These are phyloP conservation scores for Sebastiscus albofasciatus DNA, from an alignment of 2,797 vertebrate genomes.

Conservation along the genomic window DNA sequence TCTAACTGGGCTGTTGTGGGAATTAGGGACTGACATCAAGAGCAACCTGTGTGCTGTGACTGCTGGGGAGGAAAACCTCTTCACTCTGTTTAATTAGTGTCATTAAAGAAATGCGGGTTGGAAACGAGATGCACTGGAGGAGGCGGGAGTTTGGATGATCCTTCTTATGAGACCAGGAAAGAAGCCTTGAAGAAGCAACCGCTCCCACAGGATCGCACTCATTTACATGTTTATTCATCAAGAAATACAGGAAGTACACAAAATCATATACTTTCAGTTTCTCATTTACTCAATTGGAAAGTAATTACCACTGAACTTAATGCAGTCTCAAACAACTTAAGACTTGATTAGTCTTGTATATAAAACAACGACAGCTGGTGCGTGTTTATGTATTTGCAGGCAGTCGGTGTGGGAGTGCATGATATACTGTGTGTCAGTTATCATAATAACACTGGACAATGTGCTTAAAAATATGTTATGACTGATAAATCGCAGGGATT, in stretches of 20 bases:
- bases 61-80: slow-evolving; percentile 47
- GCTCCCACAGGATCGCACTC: slow-evolving; percentile 12
- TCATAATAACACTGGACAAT: background rate
- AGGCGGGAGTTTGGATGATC: slow-evolving; percentile 24
- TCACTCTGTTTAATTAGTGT: slow-evolving; percentile 61
- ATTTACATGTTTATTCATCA: slow-evolving; percentile 30
- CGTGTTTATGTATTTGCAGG: background rate
- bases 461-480: background rate
- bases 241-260: slow-evolving; percentile 4
- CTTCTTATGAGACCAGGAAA: slow-evolving; percentile 24
- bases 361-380: background rate
- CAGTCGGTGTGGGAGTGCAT: background rate
- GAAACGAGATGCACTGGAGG: slow-evolving; percentile 38
- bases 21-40: slow-evolving; percentile 53
- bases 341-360: background rate
- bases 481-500: background rate
- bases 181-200: slow-evolving; percentile 12
- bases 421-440: background rate
- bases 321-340: background rate
- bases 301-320: slow-evolving; percentile 1
- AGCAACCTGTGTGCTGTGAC: slow-evolving; percentile 43
- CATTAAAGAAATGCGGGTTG: slow-evolving; percentile 51
- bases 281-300: slow-evolving; percentile 1
- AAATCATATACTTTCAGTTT: background rate
- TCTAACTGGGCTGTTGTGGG: slow-evolving; percentile 26